Evolutionary conservation across 2,113 vertebrate species (phyloP).

Genomic region (Apodemus speciosus): DNA sequence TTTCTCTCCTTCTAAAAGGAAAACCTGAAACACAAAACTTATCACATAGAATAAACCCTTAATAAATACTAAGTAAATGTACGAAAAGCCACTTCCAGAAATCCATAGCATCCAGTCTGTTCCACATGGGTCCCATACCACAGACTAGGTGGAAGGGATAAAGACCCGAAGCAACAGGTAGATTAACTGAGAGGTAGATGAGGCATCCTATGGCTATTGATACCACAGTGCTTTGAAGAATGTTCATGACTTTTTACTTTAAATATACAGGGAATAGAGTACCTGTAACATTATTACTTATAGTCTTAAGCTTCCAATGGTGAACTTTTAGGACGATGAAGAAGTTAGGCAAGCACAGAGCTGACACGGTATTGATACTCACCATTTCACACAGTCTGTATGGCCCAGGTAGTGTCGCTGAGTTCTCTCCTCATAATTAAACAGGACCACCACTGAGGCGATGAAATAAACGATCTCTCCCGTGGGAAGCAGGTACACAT

Average conservation of each 20-base stretch:
- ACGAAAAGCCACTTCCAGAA: not conserved
- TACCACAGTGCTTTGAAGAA: not conserved
- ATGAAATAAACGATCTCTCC: slow-evolving; percentile 98
- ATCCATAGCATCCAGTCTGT: not conserved
- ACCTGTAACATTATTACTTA: not conserved
- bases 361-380: slow-evolving; percentile 76
- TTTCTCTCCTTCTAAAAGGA: not conserved
- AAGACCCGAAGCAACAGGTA: not conserved
- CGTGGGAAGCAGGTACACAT: slow-evolving; percentile 96
- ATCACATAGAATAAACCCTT: not conserved
- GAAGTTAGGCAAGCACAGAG: not conserved
- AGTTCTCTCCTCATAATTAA: slow-evolving; percentile 96
- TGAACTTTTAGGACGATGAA: slow-evolving; percentile 34
- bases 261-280: slow-evolving; percentile 1
- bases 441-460: slow-evolving; percentile 95
- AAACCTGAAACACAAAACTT: not conserved
- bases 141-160: not conserved
- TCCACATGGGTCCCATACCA: not conserved
- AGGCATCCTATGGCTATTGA: not conserved
- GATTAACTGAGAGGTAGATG: not conserved
- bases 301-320: not conserved
- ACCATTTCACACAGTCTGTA: slow-evolving; percentile 99
- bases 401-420: slow-evolving; percentile 97
- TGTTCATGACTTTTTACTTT: not conserved
- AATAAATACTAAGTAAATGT: slow-evolving; percentile 39